These are phyloP conservation scores for Caerostris darwini DNA, from an alignment of 1,140 invertebrate genomes.

Conservation along the genomic window DNA sequence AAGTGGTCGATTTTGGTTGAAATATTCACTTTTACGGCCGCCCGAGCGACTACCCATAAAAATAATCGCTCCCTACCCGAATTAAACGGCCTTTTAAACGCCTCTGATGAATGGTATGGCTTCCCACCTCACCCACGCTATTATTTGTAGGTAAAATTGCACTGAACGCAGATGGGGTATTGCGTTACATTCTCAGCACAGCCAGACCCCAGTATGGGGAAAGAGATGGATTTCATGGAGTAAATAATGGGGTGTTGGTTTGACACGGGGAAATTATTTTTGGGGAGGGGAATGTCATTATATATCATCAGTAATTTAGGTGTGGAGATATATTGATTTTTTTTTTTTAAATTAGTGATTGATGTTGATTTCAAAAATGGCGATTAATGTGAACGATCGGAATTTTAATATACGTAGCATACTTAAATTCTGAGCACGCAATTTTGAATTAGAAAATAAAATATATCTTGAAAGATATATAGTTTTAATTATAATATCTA, in stretches of 20 bases:
- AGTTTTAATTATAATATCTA: too few relatives aligned
- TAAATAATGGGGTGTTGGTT: background rate
- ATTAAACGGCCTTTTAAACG: conserved; percentile 76
- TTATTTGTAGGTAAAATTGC: conserved; percentile 65
- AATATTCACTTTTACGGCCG: conserved; percentile 73
- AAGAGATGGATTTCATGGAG: background rate
- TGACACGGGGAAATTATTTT: background rate
- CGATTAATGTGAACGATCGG: too few relatives aligned
- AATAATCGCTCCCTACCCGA: conserved; percentile 70
- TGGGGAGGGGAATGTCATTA: too few relatives aligned
- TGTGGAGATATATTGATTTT: too few relatives aligned
- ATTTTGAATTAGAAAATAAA: too few relatives aligned
- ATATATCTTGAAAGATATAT: too few relatives aligned
- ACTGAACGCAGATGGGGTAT: conserved; percentile 5
- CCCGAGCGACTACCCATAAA: conserved; percentile 67
- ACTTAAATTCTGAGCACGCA: too few relatives aligned
- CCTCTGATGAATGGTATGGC: conserved; percentile 67
- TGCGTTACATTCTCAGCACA: background rate
- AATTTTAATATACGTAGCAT: too few relatives aligned
- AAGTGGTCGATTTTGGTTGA: conserved; percentile 74
- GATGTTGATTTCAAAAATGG: too few relatives aligned
- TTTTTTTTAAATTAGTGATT: too few relatives aligned
- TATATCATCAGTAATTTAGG: too few relatives aligned
- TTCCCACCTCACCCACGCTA: background rate
- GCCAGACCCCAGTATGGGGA: background rate